Percentiles rank a stretch among this genome's conserved stretches.
These are phyloP conservation scores for Lasioglossum vierecki DNA, from an alignment of 2,888 invertebrate species.

Conservation along the genomic window DNA sequence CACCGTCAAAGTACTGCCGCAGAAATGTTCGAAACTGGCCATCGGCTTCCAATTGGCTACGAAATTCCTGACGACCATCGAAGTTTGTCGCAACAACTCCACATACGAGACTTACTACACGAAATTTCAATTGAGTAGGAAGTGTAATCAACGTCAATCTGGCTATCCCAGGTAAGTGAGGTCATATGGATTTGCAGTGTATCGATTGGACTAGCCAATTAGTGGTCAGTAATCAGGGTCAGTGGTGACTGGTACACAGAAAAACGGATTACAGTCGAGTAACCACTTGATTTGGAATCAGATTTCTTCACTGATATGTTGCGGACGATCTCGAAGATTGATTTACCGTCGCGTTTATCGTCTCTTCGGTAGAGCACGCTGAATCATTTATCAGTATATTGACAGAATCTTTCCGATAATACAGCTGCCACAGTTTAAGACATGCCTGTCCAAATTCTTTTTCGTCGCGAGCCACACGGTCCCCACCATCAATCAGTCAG, in stretches of 20 bases:
- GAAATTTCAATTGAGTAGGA: constrained; percentile 70
- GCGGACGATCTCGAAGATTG: background rate
- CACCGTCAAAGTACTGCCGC: background rate
- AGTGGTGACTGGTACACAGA: background rate
- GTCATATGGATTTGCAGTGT: too few species aligned
- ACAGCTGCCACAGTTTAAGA: background rate
- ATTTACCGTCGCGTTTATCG: background rate
- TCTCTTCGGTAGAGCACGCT: background rate
- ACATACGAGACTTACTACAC: constrained; percentile 82
- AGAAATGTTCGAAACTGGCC: constrained; percentile 77
- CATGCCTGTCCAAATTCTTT: too few species aligned
- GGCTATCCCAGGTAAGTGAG: constrained; percentile 70
- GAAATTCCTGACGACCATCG: constrained; percentile 80
- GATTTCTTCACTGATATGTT: background rate
- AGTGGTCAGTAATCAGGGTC: too few species aligned
- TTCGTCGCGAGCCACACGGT: too few species aligned
- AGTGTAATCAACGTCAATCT: background rate
- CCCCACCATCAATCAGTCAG: too few species aligned
- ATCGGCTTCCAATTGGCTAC: constrained; percentile 81
- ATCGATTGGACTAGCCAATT: background rate
- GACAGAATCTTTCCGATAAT: background rate
- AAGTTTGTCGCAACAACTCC: constrained; percentile 83
- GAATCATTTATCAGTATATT: background rate
- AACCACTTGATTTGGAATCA: background rate
- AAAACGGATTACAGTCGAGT: background rate